These are phyloP conservation scores for Heliothis virescens DNA, from an alignment of 1,140 invertebrate species.

Conservation along the genomic window DNA sequence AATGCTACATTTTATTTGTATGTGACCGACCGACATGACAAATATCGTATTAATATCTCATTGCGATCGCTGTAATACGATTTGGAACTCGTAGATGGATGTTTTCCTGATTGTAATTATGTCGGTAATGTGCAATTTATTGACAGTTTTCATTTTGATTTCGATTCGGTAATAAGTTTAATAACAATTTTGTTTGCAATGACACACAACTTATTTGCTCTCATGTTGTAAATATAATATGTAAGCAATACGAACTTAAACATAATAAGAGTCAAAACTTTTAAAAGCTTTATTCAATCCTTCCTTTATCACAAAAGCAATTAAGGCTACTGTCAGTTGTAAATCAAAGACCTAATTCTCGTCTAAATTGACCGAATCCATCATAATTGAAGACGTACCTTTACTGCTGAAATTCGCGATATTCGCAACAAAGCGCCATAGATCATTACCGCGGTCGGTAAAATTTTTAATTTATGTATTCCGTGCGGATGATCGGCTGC, in stretches of 20 bases:
- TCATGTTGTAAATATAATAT: too few species aligned
- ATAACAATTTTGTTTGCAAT: background rate
- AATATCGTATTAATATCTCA: conserved; percentile 21
- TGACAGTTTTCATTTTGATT: conserved; percentile 2
- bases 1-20: conserved; percentile 1
- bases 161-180: background rate
- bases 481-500: conserved; percentile 29
- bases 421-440: conserved; percentile 21
- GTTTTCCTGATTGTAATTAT: conserved; percentile 3
- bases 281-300: too few species aligned
- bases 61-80: background rate
- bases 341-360: too few species aligned
- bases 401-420: background rate
- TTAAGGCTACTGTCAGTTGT: too few species aligned
- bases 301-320: background rate
- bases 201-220: background rate
- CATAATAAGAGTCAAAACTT: too few species aligned
- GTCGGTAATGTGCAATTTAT: background rate
- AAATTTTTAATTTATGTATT: conserved; percentile 47
- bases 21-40: background rate
- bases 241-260: too few species aligned
- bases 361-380: background rate
- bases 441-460: conserved; percentile 34
- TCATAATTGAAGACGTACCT: background rate
- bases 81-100: background rate